Percentiles rank a stretch among this genome's conserved stretches.
Conservation (phyloP, 2,888 invertebrate species). For the Lithophane socia region DNA sequence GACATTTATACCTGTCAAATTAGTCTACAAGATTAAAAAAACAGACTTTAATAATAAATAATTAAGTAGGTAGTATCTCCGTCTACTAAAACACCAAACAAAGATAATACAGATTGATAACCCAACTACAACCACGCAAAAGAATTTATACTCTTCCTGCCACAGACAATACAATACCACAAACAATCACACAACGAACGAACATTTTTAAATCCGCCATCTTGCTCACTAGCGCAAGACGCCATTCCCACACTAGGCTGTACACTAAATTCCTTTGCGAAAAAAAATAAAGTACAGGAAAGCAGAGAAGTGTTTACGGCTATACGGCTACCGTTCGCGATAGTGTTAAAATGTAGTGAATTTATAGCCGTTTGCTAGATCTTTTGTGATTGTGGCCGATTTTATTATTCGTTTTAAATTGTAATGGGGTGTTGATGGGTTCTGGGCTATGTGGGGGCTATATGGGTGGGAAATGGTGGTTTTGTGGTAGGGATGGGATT, state of each 20-base stretch:
- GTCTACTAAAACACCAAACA: conserved; percentile 8
- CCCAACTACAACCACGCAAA: conserved; percentile 21
- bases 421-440: conserved; percentile 58
- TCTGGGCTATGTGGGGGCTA: neutral
- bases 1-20: no score
- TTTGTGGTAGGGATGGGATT: neutral
- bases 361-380: conserved; percentile 67
- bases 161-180: conserved; percentile 37
- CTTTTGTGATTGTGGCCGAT: conserved; percentile 62
- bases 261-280: conserved; percentile 69
- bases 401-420: conserved; percentile 65
- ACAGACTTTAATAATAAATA: neutral
- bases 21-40: no score
- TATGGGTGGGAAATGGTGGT: neutral
- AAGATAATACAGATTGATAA: conserved; percentile 45
- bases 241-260: conserved; percentile 57
- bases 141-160: conserved; percentile 51
- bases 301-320: conserved; percentile 84
- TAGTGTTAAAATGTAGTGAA: conserved; percentile 65
- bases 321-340: conserved; percentile 72
- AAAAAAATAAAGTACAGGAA: conserved; percentile 79
- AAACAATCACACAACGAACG: conserved; percentile 9
- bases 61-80: neutral
- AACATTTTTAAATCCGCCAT: conserved; percentile 54
- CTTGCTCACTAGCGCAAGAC: conserved; percentile 49